Evolutionary conservation across 2,888 invertebrate genomes (phyloP), one percentile per base, ranked within the genome.

Genomic region (Sylvicola cinctus): DNA sequence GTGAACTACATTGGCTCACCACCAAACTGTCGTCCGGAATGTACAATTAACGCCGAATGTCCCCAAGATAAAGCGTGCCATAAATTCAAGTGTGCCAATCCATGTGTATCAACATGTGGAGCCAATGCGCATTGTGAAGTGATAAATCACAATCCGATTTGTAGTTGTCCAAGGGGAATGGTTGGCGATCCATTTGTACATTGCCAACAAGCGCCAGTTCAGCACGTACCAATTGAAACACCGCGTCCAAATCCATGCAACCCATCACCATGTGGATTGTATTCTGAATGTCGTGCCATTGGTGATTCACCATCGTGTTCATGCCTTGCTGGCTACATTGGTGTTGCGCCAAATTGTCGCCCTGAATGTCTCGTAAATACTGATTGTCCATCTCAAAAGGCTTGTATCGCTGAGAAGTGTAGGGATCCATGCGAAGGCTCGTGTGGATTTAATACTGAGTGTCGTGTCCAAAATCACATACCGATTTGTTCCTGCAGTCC

Each of bases 141-240:
- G 3, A 62, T 73, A 29, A 76, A 78, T 46, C 83, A 83, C 49
- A 72, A 72, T 40, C 80, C 83, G 1, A 69, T 78, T 41, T 84
- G 83, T 50, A 68, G 66, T 36, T 84, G 84, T 49, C 62, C 60
- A 30, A 54, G 51, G 41, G 70, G 70, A 29, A 76, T 66, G 46
- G 72, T 73, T 44, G 78, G 81, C 41, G 77, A 81, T 60, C 76
- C 81, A 31, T 79, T 81, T 48, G 65, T 67, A 1, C 61, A 65
- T 44, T 74, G 74, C 45, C 60, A 59, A 41, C 54, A 67, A 50
- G 61, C 70, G 34, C 55, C 59, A 35, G 20, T 20, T 20, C 20
- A 20, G 8, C 44, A 48, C 49, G 41, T 44, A 28, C 53, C 57
- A 36, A 25, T 25, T 25, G 14, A 15, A 31, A n/a, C 15, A 8